Conservation (phyloP, 1,140 invertebrate species). For the Tetranychus cinnabarinus region DNA sequence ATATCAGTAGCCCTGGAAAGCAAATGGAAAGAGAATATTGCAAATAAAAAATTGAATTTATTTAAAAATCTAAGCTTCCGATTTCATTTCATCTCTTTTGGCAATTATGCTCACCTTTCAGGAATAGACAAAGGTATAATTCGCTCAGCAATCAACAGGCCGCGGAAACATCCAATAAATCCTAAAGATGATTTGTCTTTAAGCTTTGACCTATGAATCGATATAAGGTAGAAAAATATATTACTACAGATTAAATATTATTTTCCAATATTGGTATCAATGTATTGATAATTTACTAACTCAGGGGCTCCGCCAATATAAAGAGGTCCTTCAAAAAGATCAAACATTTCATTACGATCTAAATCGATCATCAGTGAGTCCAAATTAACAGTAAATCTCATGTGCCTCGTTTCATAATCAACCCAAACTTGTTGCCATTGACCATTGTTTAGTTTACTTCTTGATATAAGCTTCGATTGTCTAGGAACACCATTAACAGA, state of each 20-base stretch:
- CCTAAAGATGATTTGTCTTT: conserved; percentile 40
- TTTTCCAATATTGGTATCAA: not conserved
- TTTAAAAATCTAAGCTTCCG: conserved; percentile 45
- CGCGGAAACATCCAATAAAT: conserved; percentile 72
- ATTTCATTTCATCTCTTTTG: not conserved
- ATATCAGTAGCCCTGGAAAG: conserved; percentile 20
- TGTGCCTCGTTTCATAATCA: conserved; percentile 54
- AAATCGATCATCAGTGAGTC: conserved; percentile 65
- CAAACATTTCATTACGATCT: conserved; percentile 57
- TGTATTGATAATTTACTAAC: conserved; percentile 23
- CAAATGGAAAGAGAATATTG: not conserved
- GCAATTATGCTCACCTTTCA: conserved; percentile 33
- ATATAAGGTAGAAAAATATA: conserved; percentile 12
- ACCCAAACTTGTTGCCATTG: conserved; percentile 74
- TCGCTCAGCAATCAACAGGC: conserved; percentile 67
- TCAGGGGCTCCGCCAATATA: conserved; percentile 67
- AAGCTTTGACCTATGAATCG: not conserved
- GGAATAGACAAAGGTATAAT: conserved; percentile 74
- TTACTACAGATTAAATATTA: not conserved
- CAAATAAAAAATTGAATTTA: not conserved
- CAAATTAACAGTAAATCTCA: conserved; percentile 74
- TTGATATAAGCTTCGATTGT: conserved; percentile 51
- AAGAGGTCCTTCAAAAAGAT: conserved; percentile 71
- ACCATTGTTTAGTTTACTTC: conserved; percentile 54
- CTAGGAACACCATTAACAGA: conserved; percentile 47